Conservation (phyloP, 1,140 invertebrate species). For the Drosophila ananassae region DNA sequence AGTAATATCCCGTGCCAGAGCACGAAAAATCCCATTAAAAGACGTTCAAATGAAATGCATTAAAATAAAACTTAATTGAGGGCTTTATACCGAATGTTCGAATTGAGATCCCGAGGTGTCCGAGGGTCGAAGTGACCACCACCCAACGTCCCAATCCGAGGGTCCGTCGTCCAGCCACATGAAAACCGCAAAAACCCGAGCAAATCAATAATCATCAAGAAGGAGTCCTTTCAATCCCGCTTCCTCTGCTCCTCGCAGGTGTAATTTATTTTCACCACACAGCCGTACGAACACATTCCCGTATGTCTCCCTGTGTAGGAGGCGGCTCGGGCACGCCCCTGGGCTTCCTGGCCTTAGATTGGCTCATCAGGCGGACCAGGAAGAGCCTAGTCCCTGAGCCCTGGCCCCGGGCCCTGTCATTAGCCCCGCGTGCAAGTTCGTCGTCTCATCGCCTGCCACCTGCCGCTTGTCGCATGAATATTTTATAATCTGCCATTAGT, state of each 20-base stretch:
- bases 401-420: constrained; percentile 42
- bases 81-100: constrained; percentile 57
- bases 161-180: neutral
- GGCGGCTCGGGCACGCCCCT: constrained; percentile 24
- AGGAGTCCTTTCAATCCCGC: constrained; percentile 19
- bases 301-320: constrained; percentile 4
- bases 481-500: constrained; percentile 82
- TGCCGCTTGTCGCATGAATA: constrained; percentile 74
- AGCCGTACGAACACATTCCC: constrained; percentile 15
- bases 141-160: neutral
- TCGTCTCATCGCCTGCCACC: constrained; percentile 40
- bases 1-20: constrained; percentile 67
- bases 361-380: constrained; percentile 49
- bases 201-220: constrained; percentile 70
- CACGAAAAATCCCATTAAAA: constrained; percentile 78
- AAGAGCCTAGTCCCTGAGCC: neutral
- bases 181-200: constrained; percentile 57
- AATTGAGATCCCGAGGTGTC: constrained; percentile 13
- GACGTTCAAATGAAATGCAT: constrained; percentile 80
- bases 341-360: constrained; percentile 56
- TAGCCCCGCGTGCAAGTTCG: constrained; percentile 41
- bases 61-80: constrained; percentile 81
- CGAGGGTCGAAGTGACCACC: neutral
- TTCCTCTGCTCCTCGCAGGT: constrained; percentile 31
- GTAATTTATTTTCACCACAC: constrained; percentile 60